Percentiles rank a stretch among this genome's conserved stretches.
Conservation (phyloP, 2,797 vertebrate species). For the Rhynchotus rufescens region DNA sequence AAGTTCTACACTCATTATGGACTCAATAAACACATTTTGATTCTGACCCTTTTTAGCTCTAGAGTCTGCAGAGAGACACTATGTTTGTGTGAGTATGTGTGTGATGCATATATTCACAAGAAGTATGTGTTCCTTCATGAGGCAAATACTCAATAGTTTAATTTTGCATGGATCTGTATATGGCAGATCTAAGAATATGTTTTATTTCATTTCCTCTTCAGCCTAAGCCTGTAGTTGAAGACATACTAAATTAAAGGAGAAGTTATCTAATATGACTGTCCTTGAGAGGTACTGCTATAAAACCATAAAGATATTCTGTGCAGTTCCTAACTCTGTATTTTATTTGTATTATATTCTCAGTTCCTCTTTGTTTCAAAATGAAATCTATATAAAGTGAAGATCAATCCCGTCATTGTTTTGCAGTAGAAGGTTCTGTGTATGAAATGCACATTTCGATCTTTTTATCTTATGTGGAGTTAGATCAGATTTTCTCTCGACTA, state of each 20-base stretch:
- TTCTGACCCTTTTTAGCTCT: background rate
- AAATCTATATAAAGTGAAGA: background rate
- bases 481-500: constrained; percentile 20
- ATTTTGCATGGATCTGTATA: background rate
- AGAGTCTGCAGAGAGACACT: background rate
- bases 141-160: background rate
- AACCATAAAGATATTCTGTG: background rate
- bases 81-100: background rate
- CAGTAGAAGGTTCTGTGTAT: background rate
- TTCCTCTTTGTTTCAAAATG: background rate
- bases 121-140: background rate
- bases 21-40: background rate
- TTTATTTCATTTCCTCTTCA: constrained; percentile 44
- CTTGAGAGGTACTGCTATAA: constrained; percentile 13
- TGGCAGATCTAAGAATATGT: constrained; percentile 1
- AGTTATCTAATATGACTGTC: background rate
- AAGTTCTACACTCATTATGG: background rate
- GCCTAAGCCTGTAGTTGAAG: constrained; percentile 39
- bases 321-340: background rate
- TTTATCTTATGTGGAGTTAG: background rate
- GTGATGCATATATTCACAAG: background rate
- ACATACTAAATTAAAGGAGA: constrained; percentile 21
- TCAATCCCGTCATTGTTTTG: background rate
- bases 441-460: background rate
- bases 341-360: background rate